Percentiles rank a stretch among this genome's conserved stretches.
Conservation (phyloP, 1,140 invertebrate genomes). For the Mylabris phalerata region DNA sequence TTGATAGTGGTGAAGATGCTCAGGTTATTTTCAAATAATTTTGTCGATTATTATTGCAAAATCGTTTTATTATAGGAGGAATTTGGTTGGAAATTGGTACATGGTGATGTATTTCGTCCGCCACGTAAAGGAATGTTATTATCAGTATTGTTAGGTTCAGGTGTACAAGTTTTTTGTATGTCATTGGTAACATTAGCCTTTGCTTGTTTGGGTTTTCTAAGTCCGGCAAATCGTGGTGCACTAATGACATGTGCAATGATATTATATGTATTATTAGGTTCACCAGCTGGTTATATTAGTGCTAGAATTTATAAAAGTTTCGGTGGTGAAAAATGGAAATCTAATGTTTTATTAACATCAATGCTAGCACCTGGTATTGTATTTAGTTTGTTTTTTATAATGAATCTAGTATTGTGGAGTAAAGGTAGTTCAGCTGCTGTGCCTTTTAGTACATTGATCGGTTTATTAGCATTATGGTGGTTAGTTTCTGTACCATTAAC, state of each 20-base stretch:
- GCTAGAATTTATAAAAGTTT: slow-evolving; percentile 97
- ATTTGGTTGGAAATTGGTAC: slow-evolving; percentile 98
- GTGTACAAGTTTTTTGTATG: slow-evolving; percentile 82
- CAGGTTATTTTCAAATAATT: slow-evolving; percentile 43
- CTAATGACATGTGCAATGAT: slow-evolving; percentile 97
- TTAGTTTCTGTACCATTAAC: slow-evolving; percentile 96
- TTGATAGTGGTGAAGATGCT: slow-evolving; percentile 93
- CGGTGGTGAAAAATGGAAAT: slow-evolving; percentile 97
- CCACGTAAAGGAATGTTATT: slow-evolving; percentile 96
- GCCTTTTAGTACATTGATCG: slow-evolving; percentile 95
- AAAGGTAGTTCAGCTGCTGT: slow-evolving; percentile 93
- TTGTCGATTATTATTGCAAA: background rate
- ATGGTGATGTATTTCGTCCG: slow-evolving; percentile 91
- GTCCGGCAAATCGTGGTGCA: slow-evolving; percentile 95
- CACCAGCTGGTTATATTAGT: slow-evolving; percentile 92
- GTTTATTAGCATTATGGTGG: slow-evolving; percentile 94
- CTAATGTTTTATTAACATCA: slow-evolving; percentile 92
- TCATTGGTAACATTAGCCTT: slow-evolving; percentile 80
- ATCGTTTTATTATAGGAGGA: slow-evolving; percentile 67
- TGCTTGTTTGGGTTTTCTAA: slow-evolving; percentile 95
- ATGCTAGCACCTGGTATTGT: slow-evolving; percentile 78
- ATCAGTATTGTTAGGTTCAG: slow-evolving; percentile 90
- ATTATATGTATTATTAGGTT: slow-evolving; percentile 90
- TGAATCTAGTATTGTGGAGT: slow-evolving; percentile 94
- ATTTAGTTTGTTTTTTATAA: slow-evolving; percentile 90